Conservation (phyloP, 2,113 vertebrate genomes). For the Oreotragus oreotragus region DNA sequence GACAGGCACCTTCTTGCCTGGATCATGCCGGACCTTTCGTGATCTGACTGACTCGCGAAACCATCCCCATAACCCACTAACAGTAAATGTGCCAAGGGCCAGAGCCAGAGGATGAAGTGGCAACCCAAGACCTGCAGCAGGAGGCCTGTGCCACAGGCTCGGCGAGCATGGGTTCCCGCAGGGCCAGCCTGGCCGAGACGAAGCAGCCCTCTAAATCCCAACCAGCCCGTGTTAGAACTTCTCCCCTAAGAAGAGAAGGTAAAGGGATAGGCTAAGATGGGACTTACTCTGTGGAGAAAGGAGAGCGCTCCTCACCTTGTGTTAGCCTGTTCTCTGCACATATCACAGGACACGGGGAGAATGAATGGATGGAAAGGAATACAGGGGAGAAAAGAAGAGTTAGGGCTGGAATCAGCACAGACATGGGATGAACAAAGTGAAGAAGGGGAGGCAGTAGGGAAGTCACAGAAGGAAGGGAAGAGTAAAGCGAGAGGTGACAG, state of each 20-base stretch:
- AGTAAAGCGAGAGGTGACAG: neutral
- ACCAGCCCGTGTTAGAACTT: neutral
- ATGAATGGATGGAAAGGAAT: neutral
- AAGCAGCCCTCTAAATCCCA: neutral
- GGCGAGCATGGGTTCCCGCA: neutral
- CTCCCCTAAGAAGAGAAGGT: neutral
- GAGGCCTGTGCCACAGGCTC: neutral
- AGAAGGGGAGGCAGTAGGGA: neutral
- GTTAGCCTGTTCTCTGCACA: neutral
- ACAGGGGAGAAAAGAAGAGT: neutral
- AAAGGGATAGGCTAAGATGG: neutral
- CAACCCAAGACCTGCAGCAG: neutral
- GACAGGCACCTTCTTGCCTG: neutral
- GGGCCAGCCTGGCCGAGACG: neutral
- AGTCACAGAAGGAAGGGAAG: neutral
- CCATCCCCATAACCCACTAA: neutral
- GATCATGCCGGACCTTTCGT: neutral
- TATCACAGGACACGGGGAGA: neutral
- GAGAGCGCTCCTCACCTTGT: neutral
- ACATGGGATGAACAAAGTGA: neutral
- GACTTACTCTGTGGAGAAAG: neutral
- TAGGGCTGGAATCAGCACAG: neutral
- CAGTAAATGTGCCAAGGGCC: neutral
- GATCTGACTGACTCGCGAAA: neutral
- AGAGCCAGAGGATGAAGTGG: neutral